Base-by-base conservation (phyloP, 2,113 vertebrate genomes). In the human region DNA sequence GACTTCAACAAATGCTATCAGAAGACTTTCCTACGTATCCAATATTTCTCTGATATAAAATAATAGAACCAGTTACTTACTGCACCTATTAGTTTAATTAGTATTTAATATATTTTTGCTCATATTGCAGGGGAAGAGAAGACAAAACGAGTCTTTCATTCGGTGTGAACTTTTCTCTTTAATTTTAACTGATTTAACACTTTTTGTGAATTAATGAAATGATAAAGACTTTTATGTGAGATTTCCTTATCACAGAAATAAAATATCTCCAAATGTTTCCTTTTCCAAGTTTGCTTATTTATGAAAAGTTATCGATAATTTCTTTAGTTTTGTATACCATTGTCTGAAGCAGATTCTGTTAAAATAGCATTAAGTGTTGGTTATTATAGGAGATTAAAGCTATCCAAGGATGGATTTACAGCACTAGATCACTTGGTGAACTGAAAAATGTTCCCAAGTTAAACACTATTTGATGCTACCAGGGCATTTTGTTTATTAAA, bases 161-260 rank as follows among this genome's bases (percentile, higher is more conserved):
- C 90, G 23, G 18, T 82, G 50, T 90, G 70, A 90, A 80, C 8
- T 52, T 87, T 80, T 30, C 20, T 10, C 35, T 72, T 93, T 90
- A 95, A 95, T 90, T 84, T 43, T 89, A 83, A 89, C 48, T 90
- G 52, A 91, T 32, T 59, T 14, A 82, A 20, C 55, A 45, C 7
- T 81, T 93, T 94, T 48, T 81, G 8, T 72, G 43, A 94, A 97
- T 96, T 82, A 95, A 94, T 52, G 8, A 96, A 89, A 88, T 93
- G 73, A 93, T 90, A 12, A 95, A 90, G 14, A 92, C 52, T 96
- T 95, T 85, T 45, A 48, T 92, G 32, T 97, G 87, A 90, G 12
- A 97, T 95, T 96, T 88, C 14, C 22, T 66, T 89, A 40, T 72
- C 6, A 45, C 30, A 91, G 27, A 97, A 98, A 98, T 98, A 98